phyloP scores from a whole-genome alignment of 2,888 invertebrate genomes.

The Acanthosepion pharaonis region DNA sequence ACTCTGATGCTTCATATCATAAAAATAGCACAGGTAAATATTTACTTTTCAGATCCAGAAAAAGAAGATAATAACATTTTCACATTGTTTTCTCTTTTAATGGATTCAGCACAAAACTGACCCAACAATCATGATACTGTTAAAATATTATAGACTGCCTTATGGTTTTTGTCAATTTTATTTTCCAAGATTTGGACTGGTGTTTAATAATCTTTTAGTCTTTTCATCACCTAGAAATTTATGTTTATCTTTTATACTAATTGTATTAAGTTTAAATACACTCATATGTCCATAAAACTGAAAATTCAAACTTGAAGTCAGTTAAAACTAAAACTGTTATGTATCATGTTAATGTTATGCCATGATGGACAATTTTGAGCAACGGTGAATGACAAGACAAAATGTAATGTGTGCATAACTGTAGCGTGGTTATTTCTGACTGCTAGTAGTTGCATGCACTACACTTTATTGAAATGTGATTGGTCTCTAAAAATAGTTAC shows the following conservation, averaged over 20 bases:
- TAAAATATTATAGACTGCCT: not conserved
- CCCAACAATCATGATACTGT: not conserved
- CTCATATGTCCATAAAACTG: no score
- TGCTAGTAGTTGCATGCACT: no score
- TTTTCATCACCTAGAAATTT: no score
- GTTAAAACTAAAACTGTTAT: not conserved
- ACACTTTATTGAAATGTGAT: no score
- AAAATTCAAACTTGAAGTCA: no score
- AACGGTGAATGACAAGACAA: no score
- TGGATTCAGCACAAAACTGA: not conserved
- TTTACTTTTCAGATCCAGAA: not conserved
- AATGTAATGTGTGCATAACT: no score
- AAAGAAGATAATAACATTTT: not conserved
- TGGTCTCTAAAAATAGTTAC: no score
- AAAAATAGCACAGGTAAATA: constrained; percentile 46
- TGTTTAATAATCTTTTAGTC: not conserved
- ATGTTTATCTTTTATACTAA: no score
- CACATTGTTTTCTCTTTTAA: not conserved
- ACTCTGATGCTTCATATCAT: constrained; percentile 44
- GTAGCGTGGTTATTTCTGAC: no score
- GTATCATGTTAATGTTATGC: not conserved
- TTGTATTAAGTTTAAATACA: no score
- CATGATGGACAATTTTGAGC: no score
- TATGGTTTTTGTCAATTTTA: not conserved
- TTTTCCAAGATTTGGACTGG: not conserved